A percentile compares a stretch with the other conserved stretches of the same genome.
phyloP scores from a whole-genome alignment of 1,140 invertebrate genomes.

The Drosophila eugracilis region DNA sequence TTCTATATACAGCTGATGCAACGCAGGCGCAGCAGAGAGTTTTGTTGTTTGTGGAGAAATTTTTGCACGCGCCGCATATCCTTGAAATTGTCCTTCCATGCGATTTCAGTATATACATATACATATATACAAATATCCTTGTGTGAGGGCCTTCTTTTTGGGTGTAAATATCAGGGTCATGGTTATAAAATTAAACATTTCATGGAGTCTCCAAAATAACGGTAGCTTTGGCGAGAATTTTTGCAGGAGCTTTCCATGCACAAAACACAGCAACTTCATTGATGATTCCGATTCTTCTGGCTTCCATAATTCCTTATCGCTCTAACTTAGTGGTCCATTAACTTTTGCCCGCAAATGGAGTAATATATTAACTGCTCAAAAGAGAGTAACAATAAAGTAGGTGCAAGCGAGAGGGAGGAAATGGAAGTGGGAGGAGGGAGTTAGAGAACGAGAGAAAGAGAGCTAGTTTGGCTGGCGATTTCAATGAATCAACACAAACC shows the following conservation, averaged over 20 bases:
- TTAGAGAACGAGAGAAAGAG: conserved; percentile 24
- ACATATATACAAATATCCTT: background rate
- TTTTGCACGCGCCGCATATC: conserved; percentile 79
- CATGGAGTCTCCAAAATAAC: conserved; percentile 71
- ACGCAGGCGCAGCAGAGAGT: conserved; percentile 48
- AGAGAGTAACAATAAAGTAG: conserved; percentile 22
- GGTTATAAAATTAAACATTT: conserved; percentile 84
- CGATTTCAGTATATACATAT: conserved; percentile 21
- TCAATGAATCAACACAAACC: conserved; percentile 83
- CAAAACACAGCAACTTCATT: conserved; percentile 58
- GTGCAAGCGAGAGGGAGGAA: background rate
- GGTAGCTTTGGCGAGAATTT: conserved; percentile 24
- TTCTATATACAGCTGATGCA: conserved; percentile 24
- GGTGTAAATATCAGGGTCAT: conserved; percentile 83
- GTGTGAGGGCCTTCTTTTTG: conserved; percentile 36
- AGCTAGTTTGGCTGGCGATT: conserved; percentile 64
- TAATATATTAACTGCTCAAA: conserved; percentile 8
- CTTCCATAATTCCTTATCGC: conserved; percentile 38
- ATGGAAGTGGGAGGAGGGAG: background rate
- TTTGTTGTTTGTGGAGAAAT: conserved; percentile 73
- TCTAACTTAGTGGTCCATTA: conserved; percentile 33
- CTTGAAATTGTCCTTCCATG: conserved; percentile 68
- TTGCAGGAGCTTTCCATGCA: conserved; percentile 27
- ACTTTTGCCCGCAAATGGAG: conserved; percentile 57
- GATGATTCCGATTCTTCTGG: conserved; percentile 63